These are phyloP conservation scores for Sebastes schlegelii DNA, from an alignment of 2,113 vertebrate species.

Conservation along the genomic window DNA sequence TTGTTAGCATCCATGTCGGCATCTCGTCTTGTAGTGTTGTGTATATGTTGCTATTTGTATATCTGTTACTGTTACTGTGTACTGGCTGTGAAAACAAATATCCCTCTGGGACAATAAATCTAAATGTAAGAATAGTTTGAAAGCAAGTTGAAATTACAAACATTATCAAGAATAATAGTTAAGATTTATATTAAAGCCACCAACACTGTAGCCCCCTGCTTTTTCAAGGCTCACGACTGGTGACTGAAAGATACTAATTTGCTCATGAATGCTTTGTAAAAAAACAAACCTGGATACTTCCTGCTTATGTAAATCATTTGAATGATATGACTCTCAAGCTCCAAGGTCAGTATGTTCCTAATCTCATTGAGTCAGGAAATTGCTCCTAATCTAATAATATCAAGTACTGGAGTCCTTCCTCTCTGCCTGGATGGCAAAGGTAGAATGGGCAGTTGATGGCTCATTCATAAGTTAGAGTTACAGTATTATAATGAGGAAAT, in stretches of 20 bases:
- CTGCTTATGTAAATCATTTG: slow-evolving; percentile 62
- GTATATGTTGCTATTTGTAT: background rate
- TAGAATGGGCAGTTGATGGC: slow-evolving; percentile 38
- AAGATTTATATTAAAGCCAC: background rate
- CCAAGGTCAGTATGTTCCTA: slow-evolving; percentile 59
- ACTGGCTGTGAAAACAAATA: background rate
- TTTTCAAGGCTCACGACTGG: background rate
- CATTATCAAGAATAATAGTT: background rate
- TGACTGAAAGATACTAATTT: background rate
- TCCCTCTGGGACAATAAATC: background rate
- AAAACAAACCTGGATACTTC: slow-evolving; percentile 5
- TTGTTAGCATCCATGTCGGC: background rate
- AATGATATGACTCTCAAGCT: slow-evolving; percentile 59
- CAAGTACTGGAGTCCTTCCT: slow-evolving; percentile 72
- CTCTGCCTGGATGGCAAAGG: slow-evolving; percentile 56
- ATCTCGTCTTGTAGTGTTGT: background rate
- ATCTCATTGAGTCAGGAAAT: slow-evolving; percentile 79
- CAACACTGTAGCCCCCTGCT: background rate
- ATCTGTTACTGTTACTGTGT: background rate
- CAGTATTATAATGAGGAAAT: slow-evolving; percentile 18
- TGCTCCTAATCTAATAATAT: slow-evolving; percentile 72
- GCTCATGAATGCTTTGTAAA: background rate
- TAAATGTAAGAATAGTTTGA: background rate
- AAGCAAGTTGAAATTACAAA: background rate
- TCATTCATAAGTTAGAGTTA: slow-evolving; percentile 62